Percentiles rank a stretch among this genome's conserved stretches.
phyloP scores from a whole-genome alignment of 2,888 invertebrate genomes.

The Scrobipalpa atriplicella region DNA sequence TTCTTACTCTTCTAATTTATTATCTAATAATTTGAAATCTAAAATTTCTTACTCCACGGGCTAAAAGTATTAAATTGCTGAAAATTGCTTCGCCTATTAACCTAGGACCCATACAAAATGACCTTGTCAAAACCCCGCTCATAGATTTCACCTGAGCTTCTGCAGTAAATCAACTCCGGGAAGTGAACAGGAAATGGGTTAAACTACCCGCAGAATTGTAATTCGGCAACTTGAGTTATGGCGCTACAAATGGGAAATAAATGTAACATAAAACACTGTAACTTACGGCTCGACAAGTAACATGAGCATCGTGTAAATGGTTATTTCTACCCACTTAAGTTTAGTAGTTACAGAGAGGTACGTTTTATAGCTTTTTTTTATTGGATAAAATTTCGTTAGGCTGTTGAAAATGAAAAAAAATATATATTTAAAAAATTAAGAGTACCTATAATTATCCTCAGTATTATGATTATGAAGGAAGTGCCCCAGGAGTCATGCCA shows the following conservation, averaged over 20 bases:
- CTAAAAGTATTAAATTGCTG: no score
- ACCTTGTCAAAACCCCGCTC: constrained; percentile 11
- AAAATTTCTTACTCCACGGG: no score
- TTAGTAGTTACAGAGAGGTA: background rate
- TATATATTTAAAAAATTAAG: no score
- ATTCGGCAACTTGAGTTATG: constrained; percentile 20
- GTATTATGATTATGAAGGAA: no score
- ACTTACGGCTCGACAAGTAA: constrained; percentile 7
- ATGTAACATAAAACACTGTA: constrained; percentile 14
- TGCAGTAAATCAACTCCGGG: constrained; percentile 17
- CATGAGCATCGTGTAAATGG: background rate
- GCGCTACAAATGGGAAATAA: constrained; percentile 15
- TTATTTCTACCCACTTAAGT: background rate
- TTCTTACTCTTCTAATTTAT: no score
- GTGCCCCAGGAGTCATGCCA: no score
- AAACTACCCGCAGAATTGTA: constrained; percentile 18
- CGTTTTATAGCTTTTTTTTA: background rate
- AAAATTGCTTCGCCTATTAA: background rate
- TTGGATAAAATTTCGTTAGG: no score
- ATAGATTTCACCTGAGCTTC: constrained; percentile 17
- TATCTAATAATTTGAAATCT: no score
- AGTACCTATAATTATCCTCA: no score
- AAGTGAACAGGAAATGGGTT: constrained; percentile 18
- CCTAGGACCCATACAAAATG: background rate
- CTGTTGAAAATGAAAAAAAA: no score